A percentile compares a stretch with the other conserved stretches of the same genome.
phyloP scores from a whole-genome alignment of 2,113 vertebrate genomes.

The Girardinichthys multiradiatus region DNA sequence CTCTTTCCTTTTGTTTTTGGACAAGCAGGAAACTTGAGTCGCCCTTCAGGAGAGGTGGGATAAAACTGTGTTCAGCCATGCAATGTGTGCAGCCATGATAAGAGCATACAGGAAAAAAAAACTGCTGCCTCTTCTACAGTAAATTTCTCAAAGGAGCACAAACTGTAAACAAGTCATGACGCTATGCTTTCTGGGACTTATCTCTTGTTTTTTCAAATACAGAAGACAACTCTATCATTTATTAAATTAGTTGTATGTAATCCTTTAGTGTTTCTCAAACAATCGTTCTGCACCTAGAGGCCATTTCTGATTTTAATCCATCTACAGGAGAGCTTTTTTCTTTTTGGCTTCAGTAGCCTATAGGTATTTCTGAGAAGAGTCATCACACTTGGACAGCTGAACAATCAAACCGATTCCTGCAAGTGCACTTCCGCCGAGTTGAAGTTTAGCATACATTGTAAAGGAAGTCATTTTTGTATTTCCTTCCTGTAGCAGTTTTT shows the following conservation, averaged over 20 bases:
- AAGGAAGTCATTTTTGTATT: constrained; percentile 8
- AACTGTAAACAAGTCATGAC: constrained; percentile 20
- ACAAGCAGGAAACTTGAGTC: constrained; percentile 48
- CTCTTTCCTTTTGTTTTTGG: constrained; percentile 15
- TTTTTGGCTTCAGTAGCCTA: neutral
- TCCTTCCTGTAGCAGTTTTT: neutral
- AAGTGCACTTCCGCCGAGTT: neutral
- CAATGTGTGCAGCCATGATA: constrained; percentile 50
- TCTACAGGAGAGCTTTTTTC: neutral
- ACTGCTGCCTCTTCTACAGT: neutral
- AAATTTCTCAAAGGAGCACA: neutral
- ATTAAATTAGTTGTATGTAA: neutral
- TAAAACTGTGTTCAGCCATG: constrained; percentile 14
- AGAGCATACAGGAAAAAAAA: constrained; percentile 24
- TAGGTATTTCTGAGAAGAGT: neutral
- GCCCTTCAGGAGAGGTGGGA: constrained; percentile 18
- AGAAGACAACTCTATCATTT: neutral
- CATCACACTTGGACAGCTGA: neutral
- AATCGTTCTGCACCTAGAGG: neutral
- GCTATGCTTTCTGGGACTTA: constrained; percentile 12
- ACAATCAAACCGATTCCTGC: neutral
- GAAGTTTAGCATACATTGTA: neutral
- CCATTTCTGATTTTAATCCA: neutral
- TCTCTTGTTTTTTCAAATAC: neutral
- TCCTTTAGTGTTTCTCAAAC: neutral